Conservation (phyloP, 1,140 invertebrate species). For the Heliothis subflexa region DNA sequence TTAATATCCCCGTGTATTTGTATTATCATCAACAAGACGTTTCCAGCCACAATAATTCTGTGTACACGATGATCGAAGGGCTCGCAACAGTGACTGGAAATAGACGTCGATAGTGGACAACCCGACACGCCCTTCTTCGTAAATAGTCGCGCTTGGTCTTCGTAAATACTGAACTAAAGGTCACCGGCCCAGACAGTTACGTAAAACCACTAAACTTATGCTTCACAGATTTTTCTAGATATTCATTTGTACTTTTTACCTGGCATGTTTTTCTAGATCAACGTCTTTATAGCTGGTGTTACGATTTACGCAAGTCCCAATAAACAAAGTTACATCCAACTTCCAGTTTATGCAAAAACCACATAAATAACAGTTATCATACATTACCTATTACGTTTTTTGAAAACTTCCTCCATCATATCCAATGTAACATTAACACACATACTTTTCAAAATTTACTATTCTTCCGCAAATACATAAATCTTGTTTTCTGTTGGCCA, state of each 20-base stretch:
- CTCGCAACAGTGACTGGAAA: slow-evolving; percentile 51
- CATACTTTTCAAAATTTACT: slow-evolving; percentile 37
- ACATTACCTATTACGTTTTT: slow-evolving; percentile 14
- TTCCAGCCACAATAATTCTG: slow-evolving; percentile 7
- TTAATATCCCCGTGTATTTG: too few relatives aligned
- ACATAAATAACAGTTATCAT: slow-evolving; percentile 43
- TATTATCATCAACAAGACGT: background rate
- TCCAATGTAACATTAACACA: slow-evolving; percentile 37
- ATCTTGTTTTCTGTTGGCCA: slow-evolving; percentile 24
- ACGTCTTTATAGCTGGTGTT: background rate
- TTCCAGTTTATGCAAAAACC: slow-evolving; percentile 29
- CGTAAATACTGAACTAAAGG: slow-evolving; percentile 16
- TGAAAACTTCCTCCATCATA: slow-evolving; percentile 42
- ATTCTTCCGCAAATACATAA: slow-evolving; percentile 39
- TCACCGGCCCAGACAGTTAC: slow-evolving; percentile 12
- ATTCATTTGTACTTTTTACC: background rate
- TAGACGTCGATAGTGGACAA: slow-evolving; percentile 43
- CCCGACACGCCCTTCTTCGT: slow-evolving; percentile 26
- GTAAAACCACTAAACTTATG: background rate
- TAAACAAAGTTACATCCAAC: slow-evolving; percentile 20
- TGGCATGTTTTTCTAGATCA: too few relatives aligned
- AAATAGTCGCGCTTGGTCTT: slow-evolving; percentile 5
- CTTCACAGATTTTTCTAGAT: slow-evolving; percentile 3
- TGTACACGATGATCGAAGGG: slow-evolving; percentile 54
- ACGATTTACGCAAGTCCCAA: slow-evolving; percentile 13